A percentile compares a stretch with the other conserved stretches of the same genome.
These are phyloP conservation scores for Coregonus clupeaformis DNA, from an alignment of 2,113 vertebrate species.

Conservation along the genomic window DNA sequence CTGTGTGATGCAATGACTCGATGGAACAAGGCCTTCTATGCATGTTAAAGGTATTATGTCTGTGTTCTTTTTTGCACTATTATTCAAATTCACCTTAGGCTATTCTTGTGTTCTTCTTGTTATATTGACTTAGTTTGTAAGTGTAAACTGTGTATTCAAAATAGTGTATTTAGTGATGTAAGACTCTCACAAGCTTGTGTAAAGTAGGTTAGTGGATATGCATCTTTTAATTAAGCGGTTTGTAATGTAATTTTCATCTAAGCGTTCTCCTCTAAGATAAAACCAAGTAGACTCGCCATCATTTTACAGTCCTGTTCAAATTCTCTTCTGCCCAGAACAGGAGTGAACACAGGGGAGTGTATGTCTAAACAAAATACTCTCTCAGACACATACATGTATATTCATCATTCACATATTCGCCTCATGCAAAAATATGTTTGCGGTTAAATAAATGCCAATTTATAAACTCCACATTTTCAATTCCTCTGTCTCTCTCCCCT, in stretches of 20 bases:
- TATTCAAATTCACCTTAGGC: background rate
- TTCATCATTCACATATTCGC: background rate
- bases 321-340: background rate
- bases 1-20: background rate
- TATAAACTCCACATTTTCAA: background rate
- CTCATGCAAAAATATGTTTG: background rate
- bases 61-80: background rate
- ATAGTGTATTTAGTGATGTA: background rate
- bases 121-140: background rate
- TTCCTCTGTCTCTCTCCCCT: background rate
- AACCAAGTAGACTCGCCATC: too few species aligned
- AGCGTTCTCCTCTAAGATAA: too few species aligned
- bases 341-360: background rate
- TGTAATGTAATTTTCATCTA: too few species aligned
- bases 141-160: background rate
- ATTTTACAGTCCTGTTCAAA: background rate
- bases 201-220: too few species aligned
- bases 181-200: too few species aligned
- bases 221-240: too few species aligned
- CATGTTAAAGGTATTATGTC: slow-evolving; percentile 14
- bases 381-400: background rate
- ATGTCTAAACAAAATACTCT: background rate
- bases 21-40: slow-evolving; percentile 3
- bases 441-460: background rate
- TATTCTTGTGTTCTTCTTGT: background rate